Base-by-base conservation (phyloP, 2,797 vertebrate species). In the Chaunax sp. region DNA sequence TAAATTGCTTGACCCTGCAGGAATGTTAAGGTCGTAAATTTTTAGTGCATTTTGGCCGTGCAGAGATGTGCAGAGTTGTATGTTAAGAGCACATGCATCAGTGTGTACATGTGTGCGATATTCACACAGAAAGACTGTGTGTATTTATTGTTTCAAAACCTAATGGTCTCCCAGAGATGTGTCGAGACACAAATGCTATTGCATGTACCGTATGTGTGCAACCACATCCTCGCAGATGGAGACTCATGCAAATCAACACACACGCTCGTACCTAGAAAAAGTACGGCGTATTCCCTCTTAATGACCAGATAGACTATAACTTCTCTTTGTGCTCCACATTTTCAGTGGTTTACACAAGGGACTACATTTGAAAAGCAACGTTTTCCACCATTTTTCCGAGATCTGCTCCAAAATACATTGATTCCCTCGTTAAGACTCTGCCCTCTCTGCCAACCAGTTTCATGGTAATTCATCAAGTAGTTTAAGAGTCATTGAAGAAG, bases 21-120 rank as follows among this genome's bases (percentile, higher is more conserved):
- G 97, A 98, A 98, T 98, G 96, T 93, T 95, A 94, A 94, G 95
- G 95, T 96, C 93, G 94, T 98, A 97, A 95, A 97, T 97, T 96
- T 96, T 96, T 94, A 95, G 95, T 95, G 94, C 87, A 35, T 90
- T 95, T 95, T 91, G 92, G 88, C 90, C 72, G 64, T 74, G 87
- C 84, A 82, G 88, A 90, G 87, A 87, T 91, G 91, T 86, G 78
- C 58, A 80, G 81, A 83, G 65, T 83, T 85, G 74, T 82, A 73
- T 45, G 85, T 84, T 77, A 69, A 69, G 74, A 82, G 64, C 69
- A 59, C 55, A 81, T 78, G 72, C 44, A 25, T 19, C 43, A 44
- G 63, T 75, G 75, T 74, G 77, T 57, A n/a, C 35, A 49, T 60
- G 67, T 41, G 58, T 78, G 19, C 71, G 57, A 73, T 68, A 65